Evolutionary conservation across 1,140 invertebrate species (phyloP).

Genomic region (Lepidurus couesii): DNA sequence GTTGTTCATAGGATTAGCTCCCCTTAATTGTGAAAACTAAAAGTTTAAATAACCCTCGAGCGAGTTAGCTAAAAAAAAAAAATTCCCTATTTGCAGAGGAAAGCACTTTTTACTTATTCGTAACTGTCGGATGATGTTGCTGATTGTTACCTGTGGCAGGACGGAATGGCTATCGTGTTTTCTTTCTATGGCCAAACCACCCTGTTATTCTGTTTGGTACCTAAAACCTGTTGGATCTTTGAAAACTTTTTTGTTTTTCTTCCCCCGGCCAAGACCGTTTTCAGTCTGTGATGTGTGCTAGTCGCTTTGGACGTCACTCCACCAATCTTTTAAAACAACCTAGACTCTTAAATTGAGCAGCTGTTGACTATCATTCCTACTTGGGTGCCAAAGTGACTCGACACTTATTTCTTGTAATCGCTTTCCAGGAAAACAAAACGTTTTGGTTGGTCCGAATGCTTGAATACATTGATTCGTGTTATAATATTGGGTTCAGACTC

Average conservation of each 20-base stretch:
- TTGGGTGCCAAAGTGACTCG: background rate
- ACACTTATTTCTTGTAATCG: conserved; percentile 2
- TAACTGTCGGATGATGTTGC: conserved; percentile 7
- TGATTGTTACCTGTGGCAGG: background rate
- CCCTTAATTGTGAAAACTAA: background rate
- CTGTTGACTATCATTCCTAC: conserved; percentile 19
- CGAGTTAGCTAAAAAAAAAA: background rate
- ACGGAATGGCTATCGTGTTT: background rate
- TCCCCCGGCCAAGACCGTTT: background rate
- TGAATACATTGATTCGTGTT: conserved; percentile 20
- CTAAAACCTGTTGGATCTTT: background rate
- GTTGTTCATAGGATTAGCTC: background rate
- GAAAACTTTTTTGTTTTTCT: too few relatives aligned
- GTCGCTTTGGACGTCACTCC: conserved; percentile 11
- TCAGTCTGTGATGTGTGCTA: conserved; percentile 17
- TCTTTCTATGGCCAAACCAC: background rate
- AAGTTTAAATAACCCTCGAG: background rate
- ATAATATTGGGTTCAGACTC: background rate
- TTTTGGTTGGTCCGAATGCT: conserved; percentile 13
- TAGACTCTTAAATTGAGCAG: conserved; percentile 6
- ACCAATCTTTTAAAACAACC: background rate
- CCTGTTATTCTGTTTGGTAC: background rate
- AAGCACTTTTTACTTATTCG: background rate
- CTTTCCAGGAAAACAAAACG: background rate
- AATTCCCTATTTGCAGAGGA: background rate